Conservation (phyloP, 2,797 vertebrate species). For the Cyprinodon diabolis region DNA sequence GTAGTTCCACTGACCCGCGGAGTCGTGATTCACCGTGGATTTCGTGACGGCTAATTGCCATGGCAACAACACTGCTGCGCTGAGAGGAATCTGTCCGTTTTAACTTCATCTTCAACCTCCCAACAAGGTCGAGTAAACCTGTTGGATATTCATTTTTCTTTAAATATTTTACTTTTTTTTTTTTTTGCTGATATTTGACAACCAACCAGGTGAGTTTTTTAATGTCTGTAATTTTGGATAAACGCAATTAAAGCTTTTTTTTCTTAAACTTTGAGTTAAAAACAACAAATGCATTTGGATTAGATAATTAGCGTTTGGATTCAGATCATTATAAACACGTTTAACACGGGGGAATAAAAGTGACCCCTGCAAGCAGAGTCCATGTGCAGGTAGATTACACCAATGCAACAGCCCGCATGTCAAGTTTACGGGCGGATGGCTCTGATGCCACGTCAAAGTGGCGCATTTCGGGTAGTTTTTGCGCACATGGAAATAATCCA, state of each 20-base stretch:
- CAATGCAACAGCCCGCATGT: background rate
- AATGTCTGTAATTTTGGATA: background rate
- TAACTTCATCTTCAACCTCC: constrained; percentile 68
- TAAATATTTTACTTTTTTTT: constrained; percentile 31
- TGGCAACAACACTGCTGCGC: constrained; percentile 81
- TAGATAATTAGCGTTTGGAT: background rate
- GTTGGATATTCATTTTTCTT: constrained; percentile 56
- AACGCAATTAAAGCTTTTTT: background rate
- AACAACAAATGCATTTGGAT: background rate
- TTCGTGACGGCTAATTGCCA: constrained; percentile 82
- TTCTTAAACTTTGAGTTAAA: background rate
- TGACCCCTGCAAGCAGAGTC: constrained; percentile 7
- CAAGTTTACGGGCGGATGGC: background rate
- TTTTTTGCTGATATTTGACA: background rate
- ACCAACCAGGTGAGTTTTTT: constrained; percentile 67
- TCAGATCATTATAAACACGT: constrained; percentile 4
- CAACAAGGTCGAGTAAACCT: constrained; percentile 62
- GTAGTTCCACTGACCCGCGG: constrained; percentile 33
- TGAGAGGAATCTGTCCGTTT: constrained; percentile 70
- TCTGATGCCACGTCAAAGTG: constrained; percentile 18
- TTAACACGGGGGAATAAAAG: constrained; percentile 19
- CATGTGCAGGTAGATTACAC: background rate
- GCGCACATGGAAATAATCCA: constrained; percentile 45
- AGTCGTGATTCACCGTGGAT: constrained; percentile 80
- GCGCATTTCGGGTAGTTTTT: constrained; percentile 49